Conservation (phyloP, 1,140 invertebrate species). For the Schlechtendalia chinensis region DNA sequence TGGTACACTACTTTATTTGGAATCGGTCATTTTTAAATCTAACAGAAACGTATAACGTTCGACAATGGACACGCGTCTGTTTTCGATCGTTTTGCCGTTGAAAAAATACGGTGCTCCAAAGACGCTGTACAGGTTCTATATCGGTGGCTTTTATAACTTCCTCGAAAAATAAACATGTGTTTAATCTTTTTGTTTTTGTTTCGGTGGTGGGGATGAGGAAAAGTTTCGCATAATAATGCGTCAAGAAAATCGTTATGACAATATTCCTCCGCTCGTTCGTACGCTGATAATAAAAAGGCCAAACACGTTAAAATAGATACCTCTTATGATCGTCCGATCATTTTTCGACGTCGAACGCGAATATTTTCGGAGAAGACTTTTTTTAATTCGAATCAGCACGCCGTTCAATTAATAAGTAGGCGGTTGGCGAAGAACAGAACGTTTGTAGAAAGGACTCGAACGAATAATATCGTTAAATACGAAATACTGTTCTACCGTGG, state of each 20-base stretch:
- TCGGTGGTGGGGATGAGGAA: background rate
- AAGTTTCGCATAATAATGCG: background rate
- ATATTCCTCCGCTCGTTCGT: background rate
- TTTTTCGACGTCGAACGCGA: background rate
- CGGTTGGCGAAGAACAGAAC: too few species aligned
- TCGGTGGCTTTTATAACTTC: background rate
- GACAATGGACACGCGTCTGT: too few species aligned
- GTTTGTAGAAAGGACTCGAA: too few species aligned
- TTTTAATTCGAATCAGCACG: too few species aligned
- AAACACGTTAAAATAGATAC: background rate
- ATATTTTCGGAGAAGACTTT: too few species aligned
- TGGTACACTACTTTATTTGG: too few species aligned
- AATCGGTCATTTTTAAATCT: too few species aligned
- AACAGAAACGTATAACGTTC: too few species aligned
- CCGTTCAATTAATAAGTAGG: too few species aligned
- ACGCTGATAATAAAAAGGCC: background rate
- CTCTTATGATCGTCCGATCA: background rate
- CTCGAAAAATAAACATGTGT: conserved; percentile 5
- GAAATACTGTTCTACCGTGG: too few species aligned
- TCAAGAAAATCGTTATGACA: conserved; percentile 34
- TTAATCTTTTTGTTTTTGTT: conserved; percentile 14
- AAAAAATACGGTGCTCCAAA: background rate
- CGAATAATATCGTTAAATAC: too few species aligned
- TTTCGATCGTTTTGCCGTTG: too few species aligned
- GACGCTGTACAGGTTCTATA: background rate